Conservation (phyloP, 2,113 vertebrate species). For the Centropus bengalensis region DNA sequence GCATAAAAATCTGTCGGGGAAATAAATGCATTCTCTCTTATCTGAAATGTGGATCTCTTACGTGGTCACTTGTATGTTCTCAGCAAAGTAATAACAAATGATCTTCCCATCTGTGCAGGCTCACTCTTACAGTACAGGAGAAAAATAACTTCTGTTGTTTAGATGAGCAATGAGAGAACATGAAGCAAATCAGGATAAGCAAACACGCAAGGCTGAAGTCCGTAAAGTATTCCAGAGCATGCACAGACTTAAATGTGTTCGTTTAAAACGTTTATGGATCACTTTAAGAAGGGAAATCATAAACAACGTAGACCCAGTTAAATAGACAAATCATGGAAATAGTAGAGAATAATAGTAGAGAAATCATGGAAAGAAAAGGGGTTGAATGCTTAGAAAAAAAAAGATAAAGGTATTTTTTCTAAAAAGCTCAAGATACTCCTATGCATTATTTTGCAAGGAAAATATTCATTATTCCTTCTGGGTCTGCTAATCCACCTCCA, state of each 20-base stretch:
- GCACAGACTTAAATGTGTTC: not conserved
- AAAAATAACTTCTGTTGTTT: constrained; percentile 65
- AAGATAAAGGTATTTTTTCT: not conserved
- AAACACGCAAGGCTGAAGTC: not conserved
- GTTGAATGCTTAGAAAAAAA: not conserved
- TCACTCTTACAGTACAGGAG: not conserved
- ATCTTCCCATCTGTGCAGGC: constrained; percentile 52
- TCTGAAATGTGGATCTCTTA: constrained; percentile 13
- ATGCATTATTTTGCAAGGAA: not conserved
- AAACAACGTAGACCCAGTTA: not conserved
- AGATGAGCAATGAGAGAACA: constrained; percentile 34
- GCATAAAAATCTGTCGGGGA: not conserved
- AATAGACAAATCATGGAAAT: no score
- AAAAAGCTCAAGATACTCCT: not conserved
- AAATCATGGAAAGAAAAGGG: not conserved
- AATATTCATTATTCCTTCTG: not conserved
- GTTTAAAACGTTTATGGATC: not conserved
- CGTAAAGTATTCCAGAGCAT: not conserved
- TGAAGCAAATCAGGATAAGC: not conserved
- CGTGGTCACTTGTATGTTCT: constrained; percentile 26
- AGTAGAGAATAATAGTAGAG: not conserved
- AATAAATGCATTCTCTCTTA: constrained; percentile 9
- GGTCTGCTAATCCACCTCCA: not conserved
- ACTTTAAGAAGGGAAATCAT: not conserved
- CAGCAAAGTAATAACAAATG: constrained; percentile 30